A percentile compares a stretch with the other conserved stretches of the same genome.
These are phyloP conservation scores for Eupeodes latifasciatus DNA, from an alignment of 2,888 invertebrate species.

Conservation along the genomic window DNA sequence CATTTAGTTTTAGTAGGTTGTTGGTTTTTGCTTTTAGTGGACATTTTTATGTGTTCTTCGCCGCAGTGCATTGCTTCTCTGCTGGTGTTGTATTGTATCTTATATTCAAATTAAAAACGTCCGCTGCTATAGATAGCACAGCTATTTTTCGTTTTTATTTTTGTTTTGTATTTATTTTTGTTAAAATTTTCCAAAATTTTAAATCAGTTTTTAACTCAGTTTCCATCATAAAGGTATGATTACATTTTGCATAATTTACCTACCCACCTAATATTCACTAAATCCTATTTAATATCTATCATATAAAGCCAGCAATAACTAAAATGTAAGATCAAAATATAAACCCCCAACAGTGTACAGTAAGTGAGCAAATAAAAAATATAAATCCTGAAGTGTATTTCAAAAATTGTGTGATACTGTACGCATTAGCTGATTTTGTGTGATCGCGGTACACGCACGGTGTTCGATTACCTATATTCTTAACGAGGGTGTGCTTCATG, in stretches of 20 bases:
- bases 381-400: constrained; percentile 17
- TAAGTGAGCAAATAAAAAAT: background rate
- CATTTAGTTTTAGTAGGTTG: constrained; percentile 60
- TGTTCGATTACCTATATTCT: background rate
- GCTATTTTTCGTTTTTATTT: constrained; percentile 80
- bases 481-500: background rate
- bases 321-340: constrained; percentile 12
- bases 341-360: constrained; percentile 19
- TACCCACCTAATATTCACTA: background rate
- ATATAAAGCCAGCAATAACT: background rate
- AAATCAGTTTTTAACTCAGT: constrained; percentile 37
- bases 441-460: background rate
- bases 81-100: constrained; percentile 77
- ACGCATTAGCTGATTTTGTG: constrained; percentile 4
- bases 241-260: background rate
- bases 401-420: background rate
- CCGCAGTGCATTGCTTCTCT: constrained; percentile 77
- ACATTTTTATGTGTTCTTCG: constrained; percentile 69
- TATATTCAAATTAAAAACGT: constrained; percentile 80
- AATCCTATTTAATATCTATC: constrained; percentile 56
- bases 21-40: constrained; percentile 64
- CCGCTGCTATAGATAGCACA: constrained; percentile 84
- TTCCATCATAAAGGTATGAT: constrained; percentile 2
- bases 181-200: constrained; percentile 28
- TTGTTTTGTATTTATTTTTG: constrained; percentile 63